A percentile compares a stretch with the other conserved stretches of the same genome.
phyloP scores from a whole-genome alignment of 92 coral and sea anemone species.

The Zoanthus sociatus region DNA sequence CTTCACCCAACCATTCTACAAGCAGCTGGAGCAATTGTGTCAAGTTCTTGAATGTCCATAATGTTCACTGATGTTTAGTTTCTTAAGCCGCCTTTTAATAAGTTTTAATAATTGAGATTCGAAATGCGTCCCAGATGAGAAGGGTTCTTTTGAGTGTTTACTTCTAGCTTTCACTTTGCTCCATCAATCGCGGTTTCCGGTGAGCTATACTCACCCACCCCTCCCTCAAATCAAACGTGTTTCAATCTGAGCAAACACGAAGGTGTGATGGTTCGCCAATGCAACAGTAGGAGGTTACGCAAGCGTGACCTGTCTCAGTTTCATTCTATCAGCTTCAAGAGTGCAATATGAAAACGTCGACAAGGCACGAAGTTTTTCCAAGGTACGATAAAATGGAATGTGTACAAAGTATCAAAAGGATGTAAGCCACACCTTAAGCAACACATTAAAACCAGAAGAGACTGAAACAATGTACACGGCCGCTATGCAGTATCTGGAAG shows the following conservation, averaged over 20 bases:
- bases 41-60: neutral
- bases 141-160: neutral
- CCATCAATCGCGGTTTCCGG: neutral
- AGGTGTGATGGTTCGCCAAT: slow-evolving; percentile 8
- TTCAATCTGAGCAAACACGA: slow-evolving; percentile 26
- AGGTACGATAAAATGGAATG: neutral
- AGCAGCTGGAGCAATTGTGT: neutral
- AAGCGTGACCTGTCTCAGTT: neutral
- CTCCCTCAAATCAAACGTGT: neutral
- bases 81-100: neutral
- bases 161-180: neutral
- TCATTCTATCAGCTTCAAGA: neutral
- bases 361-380: neutral
- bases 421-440: too few relatives aligned
- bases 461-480: neutral
- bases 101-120: neutral
- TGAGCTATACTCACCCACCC: neutral
- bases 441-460: neutral
- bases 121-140: neutral
- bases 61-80: too few relatives aligned
- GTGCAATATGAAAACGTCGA: neutral
- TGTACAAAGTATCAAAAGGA: too few relatives aligned
- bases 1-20: neutral
- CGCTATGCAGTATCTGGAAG: neutral
- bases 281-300: neutral